phyloP scores from a whole-genome alignment of 2,888 invertebrate species.

The Epinotia brunnichana region DNA sequence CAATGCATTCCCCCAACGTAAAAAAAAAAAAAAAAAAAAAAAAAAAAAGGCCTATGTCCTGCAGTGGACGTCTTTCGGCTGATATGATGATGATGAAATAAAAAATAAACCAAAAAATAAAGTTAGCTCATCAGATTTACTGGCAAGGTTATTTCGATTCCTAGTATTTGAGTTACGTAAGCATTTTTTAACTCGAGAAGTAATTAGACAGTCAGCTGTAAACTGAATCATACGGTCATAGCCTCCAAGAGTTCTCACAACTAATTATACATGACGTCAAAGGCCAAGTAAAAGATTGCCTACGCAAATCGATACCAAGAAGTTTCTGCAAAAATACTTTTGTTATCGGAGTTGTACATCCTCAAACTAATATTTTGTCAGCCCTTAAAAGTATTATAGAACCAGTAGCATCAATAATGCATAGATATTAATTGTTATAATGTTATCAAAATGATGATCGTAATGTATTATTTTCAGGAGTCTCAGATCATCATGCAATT shows the following conservation, averaged over 20 bases:
- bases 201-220: slow-evolving; percentile 17
- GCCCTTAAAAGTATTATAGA: not conserved
- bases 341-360: not conserved
- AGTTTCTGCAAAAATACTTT: slow-evolving; percentile 6
- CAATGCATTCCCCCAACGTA: too few species aligned
- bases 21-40: too few species aligned
- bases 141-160: slow-evolving; percentile 24
- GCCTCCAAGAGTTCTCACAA: slow-evolving; percentile 34
- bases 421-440: not conserved
- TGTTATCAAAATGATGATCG: slow-evolving; percentile 2
- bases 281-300: slow-evolving; percentile 16
- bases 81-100: too few species aligned
- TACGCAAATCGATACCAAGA: slow-evolving; percentile 29
- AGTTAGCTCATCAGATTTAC: not conserved
- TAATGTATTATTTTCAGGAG: slow-evolving; percentile 34
- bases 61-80: too few species aligned
- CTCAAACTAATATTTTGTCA: slow-evolving; percentile 5
- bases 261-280: slow-evolving; percentile 34
- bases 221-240: slow-evolving; percentile 24
- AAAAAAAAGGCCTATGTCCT: too few species aligned
- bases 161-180: slow-evolving; percentile 13
- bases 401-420: not conserved
- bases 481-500: slow-evolving; percentile 38
- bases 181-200: not conserved
- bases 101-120: not conserved